Evolutionary conservation across 2,797 vertebrate species (phyloP).

Genomic region (Gymnothorax javanicus): DNA sequence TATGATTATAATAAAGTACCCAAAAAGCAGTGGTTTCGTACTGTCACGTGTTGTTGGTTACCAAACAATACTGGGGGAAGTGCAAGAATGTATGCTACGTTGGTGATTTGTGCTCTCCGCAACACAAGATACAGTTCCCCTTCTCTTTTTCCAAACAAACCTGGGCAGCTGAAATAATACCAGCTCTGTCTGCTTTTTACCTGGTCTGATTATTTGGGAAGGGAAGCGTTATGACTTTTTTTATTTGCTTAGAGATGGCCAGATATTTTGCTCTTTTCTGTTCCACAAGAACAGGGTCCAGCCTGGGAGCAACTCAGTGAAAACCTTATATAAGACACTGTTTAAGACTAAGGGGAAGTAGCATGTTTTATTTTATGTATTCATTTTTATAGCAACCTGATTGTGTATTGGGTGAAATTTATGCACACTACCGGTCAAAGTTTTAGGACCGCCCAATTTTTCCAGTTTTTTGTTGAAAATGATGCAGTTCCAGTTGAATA

Average conservation of each 20-base stretch:
- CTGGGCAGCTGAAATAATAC: no score
- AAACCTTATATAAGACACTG: neutral
- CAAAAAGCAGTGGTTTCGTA: neutral
- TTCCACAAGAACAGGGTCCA: constrained; percentile 52
- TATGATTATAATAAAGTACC: neutral
- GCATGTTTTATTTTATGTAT: no score
- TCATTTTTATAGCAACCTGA: no score
- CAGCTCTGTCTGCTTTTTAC: neutral
- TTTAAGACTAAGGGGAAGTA: neutral
- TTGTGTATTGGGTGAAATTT: no score
- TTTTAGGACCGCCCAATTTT: no score
- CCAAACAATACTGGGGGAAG: neutral
- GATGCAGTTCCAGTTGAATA: no score
- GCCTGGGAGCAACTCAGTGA: neutral
- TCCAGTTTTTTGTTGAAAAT: no score
- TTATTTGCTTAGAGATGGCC: neutral
- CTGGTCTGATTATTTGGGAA: neutral
- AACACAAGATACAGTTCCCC: constrained; percentile 60
- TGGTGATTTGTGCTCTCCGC: no score
- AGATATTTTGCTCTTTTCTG: constrained; percentile 54
- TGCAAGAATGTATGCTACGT: constrained; percentile 52
- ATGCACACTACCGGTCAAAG: no score
- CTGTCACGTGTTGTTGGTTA: neutral
- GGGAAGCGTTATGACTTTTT: neutral
- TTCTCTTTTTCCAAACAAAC: neutral